Base-by-base conservation (phyloP, 1,140 invertebrate species). In the Conus betulinus region DNA sequence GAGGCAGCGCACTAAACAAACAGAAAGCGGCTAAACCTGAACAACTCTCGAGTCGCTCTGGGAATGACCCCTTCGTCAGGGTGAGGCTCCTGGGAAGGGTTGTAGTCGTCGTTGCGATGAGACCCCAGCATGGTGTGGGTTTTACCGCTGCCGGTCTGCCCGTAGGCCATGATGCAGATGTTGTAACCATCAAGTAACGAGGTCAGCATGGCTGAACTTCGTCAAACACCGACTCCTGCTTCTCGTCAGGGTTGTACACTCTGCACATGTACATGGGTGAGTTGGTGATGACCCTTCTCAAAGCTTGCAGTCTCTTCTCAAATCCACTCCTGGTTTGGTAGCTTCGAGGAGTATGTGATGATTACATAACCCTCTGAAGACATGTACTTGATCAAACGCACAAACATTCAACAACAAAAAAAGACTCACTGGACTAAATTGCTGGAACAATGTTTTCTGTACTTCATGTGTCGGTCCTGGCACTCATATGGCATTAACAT, bases 161-260 rank as follows among this genome's bases (percentile, higher is more conserved):
- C 99, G 96, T 99, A 99, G 52, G 99, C 99, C 96, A 99, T 99
- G 94, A 99, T 99, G 90, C 99, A 99, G 88, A 99, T 99, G 87
- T 94, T 94, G 87, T 94, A 94, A n/a, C 94, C 94, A 92, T 94
- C 94, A 57, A 94, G 88, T 20, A 94, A 86, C 11, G 94, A 94
- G 17, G 93, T 94, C 51, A 94, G 89, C 93, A 94, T 94, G 3
- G 93, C 82, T 93, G 93, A 5, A 94, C 94, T 86, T 94, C 93
- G 91, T 93, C 92, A 92, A 94, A 94, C 25, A 94, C 91, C 55
- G 88, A 53, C 63, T 93, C 92, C 88, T 94, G 94, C 52, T 81
- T 90, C 67, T 94, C 93, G 20, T 25, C 76, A 17, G 92, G 91
- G 52, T 88, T 90, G 91, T 92, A 94, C 25, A 94, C 93, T 85